Evolutionary conservation across 2,797 vertebrate species (phyloP).

Genomic region (Manis javanica): DNA sequence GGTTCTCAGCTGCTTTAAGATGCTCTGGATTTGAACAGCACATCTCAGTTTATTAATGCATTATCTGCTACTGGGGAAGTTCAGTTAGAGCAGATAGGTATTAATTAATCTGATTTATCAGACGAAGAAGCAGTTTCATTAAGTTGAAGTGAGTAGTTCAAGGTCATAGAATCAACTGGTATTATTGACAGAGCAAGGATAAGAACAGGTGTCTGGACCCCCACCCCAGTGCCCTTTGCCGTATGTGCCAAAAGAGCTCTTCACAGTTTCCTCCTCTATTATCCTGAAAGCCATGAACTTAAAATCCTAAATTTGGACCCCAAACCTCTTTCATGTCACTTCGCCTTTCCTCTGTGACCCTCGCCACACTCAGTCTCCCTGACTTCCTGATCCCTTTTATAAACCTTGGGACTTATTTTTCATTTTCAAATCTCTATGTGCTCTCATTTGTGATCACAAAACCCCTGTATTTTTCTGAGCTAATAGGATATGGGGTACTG

Average conservation of each 20-base stretch:
- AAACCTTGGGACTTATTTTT: not conserved
- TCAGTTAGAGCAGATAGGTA: rapidly evolving
- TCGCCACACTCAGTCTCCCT: not conserved
- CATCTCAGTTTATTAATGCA: rapidly evolving
- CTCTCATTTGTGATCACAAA: not conserved
- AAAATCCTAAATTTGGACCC: not conserved
- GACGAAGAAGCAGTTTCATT: not conserved
- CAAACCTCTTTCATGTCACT: not conserved
- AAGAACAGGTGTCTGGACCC: not conserved
- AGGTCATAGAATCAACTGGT: not conserved
- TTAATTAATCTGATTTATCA: not conserved
- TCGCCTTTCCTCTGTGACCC: not conserved
- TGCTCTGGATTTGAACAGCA: rapidly evolving
- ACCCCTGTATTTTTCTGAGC: not conserved
- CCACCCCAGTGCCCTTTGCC: not conserved
- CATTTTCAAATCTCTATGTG: not conserved
- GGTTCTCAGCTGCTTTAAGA: not conserved
- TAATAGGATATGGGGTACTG: not conserved
- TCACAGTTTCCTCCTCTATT: not conserved
- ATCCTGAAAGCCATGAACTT: not conserved
- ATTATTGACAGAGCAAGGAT: too few relatives aligned
- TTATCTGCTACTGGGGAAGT: rapidly evolving
- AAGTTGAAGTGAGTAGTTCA: not conserved
- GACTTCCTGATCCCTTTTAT: not conserved
- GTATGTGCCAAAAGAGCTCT: rapidly evolving